Percentiles rank a stretch among this genome's conserved stretches.
Conservation (phyloP, 2,797 vertebrate genomes). For the Aplochiton taeniatus region DNA sequence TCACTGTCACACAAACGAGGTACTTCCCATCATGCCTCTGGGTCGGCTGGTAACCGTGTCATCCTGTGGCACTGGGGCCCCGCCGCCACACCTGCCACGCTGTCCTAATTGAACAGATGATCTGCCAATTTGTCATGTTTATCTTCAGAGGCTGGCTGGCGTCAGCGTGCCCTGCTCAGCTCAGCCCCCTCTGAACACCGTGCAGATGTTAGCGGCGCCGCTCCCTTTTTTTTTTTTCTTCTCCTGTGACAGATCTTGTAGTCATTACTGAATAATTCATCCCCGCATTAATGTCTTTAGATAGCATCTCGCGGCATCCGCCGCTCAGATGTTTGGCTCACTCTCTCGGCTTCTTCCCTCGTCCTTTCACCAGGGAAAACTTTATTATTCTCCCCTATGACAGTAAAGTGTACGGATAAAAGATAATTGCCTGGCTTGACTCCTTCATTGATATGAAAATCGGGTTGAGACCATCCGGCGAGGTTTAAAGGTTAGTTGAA, state of each 20-base stretch:
- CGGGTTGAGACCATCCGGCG: constrained; percentile 93
- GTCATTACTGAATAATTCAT: constrained; percentile 99
- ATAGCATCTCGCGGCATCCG: constrained; percentile 79
- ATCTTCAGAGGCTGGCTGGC: constrained; percentile 78
- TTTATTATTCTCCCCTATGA: constrained; percentile 91
- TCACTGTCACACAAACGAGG: constrained; percentile 82
- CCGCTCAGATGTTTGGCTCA: constrained; percentile 40
- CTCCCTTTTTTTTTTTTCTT: constrained; percentile 60
- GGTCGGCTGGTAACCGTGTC: constrained; percentile 76
- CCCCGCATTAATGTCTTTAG: constrained; percentile 86
- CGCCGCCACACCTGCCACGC: constrained; percentile 77
- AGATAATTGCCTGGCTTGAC: constrained; percentile 97
- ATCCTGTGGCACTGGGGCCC: constrained; percentile 66
- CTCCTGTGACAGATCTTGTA: constrained; percentile 86
- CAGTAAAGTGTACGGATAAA: constrained; percentile 92
- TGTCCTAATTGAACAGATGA: constrained; percentile 83
- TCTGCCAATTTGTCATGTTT: constrained; percentile 90
- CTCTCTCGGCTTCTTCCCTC: constrained; percentile 43
- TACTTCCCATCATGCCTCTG: constrained; percentile 80
- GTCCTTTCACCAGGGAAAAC: constrained; percentile 86
- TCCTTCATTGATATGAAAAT: constrained; percentile 98
- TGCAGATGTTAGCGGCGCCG: constrained; percentile 79
- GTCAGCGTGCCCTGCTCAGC: constrained; percentile 64
- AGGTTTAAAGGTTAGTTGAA: constrained; percentile 98
- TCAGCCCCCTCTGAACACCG: constrained; percentile 73